Evolutionary conservation across 2,113 vertebrate species (phyloP).

Genomic region (Lophochroa leadbeateri): DNA sequence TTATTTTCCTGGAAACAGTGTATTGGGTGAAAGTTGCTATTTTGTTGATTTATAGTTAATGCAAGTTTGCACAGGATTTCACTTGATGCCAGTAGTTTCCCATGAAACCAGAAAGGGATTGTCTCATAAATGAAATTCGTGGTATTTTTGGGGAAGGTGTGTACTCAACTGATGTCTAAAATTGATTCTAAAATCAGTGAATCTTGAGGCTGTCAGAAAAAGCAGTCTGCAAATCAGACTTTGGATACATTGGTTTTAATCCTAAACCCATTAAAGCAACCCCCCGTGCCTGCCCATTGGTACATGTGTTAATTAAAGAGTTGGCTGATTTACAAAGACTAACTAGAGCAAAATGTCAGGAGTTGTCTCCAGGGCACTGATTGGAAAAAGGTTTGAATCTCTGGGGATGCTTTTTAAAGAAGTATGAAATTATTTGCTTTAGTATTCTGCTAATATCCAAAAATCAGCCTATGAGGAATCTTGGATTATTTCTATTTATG

Average conservation of each 20-base stretch:
- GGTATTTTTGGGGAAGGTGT: neutral
- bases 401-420: neutral
- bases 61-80: neutral
- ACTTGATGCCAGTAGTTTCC: neutral
- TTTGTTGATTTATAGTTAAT: neutral
- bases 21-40: neutral
- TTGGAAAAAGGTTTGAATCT: neutral
- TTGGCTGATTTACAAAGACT: neutral
- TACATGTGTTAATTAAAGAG: neutral
- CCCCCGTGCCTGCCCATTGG: accelerated
- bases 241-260: neutral
- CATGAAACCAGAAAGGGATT: neutral
- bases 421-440: neutral
- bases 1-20: neutral
- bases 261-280: neutral
- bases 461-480: neutral
- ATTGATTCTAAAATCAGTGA: accelerated
- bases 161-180: neutral
- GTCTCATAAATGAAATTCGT: neutral
- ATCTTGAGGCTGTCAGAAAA: neutral
- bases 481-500: neutral
- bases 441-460: neutral
- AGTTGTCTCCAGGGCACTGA: neutral
- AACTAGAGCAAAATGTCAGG: neutral
- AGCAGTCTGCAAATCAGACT: neutral